Evolutionary conservation across 2,888 invertebrate genomes (phyloP).

Genomic region (Gastrophysa polygoni): DNA sequence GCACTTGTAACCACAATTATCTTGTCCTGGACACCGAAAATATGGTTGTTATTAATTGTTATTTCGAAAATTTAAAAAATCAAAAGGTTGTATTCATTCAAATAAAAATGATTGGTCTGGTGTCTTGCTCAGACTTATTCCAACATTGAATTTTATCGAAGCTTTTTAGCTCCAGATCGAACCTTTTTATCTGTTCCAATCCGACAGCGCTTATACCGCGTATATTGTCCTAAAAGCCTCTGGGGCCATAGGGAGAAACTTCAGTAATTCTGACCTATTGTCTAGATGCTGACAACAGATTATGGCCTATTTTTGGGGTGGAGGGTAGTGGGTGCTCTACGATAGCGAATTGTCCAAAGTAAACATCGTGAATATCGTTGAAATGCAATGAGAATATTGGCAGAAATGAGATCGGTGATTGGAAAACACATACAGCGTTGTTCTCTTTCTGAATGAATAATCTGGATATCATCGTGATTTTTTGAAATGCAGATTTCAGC

Average conservation of each 20-base stretch:
- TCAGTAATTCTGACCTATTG: slow-evolving; percentile 40
- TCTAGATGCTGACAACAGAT: slow-evolving; percentile 39
- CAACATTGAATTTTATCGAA: slow-evolving; percentile 17
- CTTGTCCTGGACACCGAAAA: no score
- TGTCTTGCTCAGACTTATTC: no score
- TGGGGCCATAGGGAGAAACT: slow-evolving; percentile 33
- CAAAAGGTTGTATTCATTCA: no score
- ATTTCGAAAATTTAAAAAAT: no score
- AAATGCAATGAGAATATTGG: slow-evolving; percentile 4
- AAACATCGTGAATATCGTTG: slow-evolving; percentile 14
- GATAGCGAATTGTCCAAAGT: slow-evolving; percentile 20
- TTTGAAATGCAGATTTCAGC: no score
- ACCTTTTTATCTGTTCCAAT: neutral
- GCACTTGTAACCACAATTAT: no score
- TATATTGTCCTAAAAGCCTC: slow-evolving; percentile 23
- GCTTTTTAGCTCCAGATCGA: slow-evolving; percentile 22
- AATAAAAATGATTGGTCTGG: no score
- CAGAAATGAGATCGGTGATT: neutral
- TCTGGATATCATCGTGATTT: no score
- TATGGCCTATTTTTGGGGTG: slow-evolving; percentile 32
- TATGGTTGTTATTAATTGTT: no score
- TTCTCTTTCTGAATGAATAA: no score
- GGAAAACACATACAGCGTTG: no score
- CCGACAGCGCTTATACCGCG: slow-evolving; percentile 25
- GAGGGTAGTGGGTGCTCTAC: slow-evolving; percentile 18